Conservation (phyloP, 2,888 invertebrate species). For the Hololepta plana region DNA sequence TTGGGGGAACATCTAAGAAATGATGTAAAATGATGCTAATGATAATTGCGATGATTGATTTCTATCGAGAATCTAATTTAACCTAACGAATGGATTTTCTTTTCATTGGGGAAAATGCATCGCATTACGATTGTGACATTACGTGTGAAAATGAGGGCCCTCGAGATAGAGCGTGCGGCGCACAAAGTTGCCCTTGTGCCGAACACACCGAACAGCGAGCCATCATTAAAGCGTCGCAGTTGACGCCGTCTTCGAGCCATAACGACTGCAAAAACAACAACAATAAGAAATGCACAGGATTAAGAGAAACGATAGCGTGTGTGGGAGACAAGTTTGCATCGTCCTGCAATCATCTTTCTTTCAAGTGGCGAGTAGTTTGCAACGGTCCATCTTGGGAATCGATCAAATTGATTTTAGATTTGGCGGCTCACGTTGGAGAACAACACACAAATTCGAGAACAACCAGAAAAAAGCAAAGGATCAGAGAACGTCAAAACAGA, state of each 20-base stretch:
- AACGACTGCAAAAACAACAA: constrained; percentile 46
- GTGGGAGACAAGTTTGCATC: too few relatives aligned
- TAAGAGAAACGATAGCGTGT: too few relatives aligned
- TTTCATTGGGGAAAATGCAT: not conserved
- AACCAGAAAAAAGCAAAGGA: constrained; percentile 2
- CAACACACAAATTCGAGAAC: not conserved
- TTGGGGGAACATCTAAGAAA: too few relatives aligned
- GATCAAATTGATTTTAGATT: too few relatives aligned
- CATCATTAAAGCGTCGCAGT: constrained; percentile 22
- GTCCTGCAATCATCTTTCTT: too few relatives aligned
- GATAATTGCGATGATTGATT: too few relatives aligned
- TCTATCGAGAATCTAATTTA: too few relatives aligned
- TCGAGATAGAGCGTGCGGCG: constrained; percentile 18
- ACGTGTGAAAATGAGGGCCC: constrained; percentile 17
- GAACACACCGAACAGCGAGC: constrained; percentile 24
- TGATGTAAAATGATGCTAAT: too few relatives aligned
- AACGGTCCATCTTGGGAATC: too few relatives aligned
- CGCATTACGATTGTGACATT: constrained; percentile 8
- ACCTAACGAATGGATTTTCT: constrained; percentile 1
- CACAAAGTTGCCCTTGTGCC: constrained; percentile 23
- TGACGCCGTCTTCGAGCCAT: constrained; percentile 35
- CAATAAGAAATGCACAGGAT: too few relatives aligned
- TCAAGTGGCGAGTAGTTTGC: too few relatives aligned
- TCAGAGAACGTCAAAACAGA: constrained; percentile 2
- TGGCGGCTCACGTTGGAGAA: too few relatives aligned